Evolutionary conservation across 1,140 invertebrate genomes (phyloP).

Genomic region (Bilobella aurantiaca): DNA sequence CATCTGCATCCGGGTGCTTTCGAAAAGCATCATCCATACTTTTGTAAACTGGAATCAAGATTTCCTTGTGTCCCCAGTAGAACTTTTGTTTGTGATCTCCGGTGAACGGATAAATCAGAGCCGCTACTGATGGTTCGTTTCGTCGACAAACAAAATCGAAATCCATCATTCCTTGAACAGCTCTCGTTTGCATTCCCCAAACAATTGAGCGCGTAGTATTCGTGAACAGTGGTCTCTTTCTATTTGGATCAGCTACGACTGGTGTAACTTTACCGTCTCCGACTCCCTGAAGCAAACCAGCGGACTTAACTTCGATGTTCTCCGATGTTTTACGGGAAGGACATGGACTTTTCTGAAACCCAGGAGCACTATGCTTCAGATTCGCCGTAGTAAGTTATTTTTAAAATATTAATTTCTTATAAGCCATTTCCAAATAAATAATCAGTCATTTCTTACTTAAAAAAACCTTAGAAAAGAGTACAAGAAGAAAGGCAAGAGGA

Average conservation of each 20-base stretch:
- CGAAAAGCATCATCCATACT: constrained; percentile 93
- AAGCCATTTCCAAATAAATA: too few species aligned
- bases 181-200: constrained; percentile 97
- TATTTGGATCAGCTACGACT: constrained; percentile 10
- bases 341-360: constrained; percentile 31
- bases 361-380: neutral
- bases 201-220: constrained; percentile 85
- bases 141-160: constrained; percentile 97
- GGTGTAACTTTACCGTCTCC: constrained; percentile 7
- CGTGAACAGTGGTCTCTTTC: constrained; percentile 59
- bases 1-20: constrained; percentile 89
- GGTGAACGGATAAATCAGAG: constrained; percentile 96
- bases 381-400: too few species aligned
- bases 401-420: too few species aligned
- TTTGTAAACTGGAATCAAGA: constrained; percentile 90
- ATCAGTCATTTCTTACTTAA: too few species aligned
- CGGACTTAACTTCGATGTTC: constrained; percentile 4
- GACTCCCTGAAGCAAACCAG: constrained; percentile 10
- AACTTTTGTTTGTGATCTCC: constrained; percentile 99
- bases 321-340: constrained; percentile 24
- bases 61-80: constrained; percentile 99
- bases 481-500: too few species aligned
- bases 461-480: too few species aligned
- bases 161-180: constrained; percentile 72
- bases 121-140: constrained; percentile 69